Base-by-base conservation (phyloP, 2,797 vertebrate species). In the Apogon talboti region DNA sequence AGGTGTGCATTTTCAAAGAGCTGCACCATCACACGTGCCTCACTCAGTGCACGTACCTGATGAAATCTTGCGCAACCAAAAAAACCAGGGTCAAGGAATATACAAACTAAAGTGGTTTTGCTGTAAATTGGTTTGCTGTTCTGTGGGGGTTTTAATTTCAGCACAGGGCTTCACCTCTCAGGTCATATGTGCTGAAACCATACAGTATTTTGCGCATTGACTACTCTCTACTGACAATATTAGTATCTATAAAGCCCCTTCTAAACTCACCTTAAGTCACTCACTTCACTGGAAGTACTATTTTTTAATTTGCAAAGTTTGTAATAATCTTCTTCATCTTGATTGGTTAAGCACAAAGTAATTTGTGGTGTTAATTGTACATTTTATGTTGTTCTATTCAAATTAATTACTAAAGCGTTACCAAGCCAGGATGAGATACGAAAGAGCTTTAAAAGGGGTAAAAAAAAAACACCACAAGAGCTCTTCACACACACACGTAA, bases 41-140 rank as follows among this genome's bases (percentile, higher is more conserved):
- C 43, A 14, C 40, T 16, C 52, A 18, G 45, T 6, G 49, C 3
- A 15, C 66, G 16, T 24, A 4, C 54, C 51, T 85, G 76, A 79
- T 81, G 82, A 85, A 83, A 83, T 78, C 62, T 56, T 66, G 48
- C 57, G 72, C 59, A 85, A 85, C 61, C 16, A 28, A 28, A 7
- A 7, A 28, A 7, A 19, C 35, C 51, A 15, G 16, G 7, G 15
- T 49, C 4, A 28, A 6, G 46, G 33, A 19, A 71, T 16, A n/a
- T 55, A 57, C 53, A 44, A 66, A 24, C 44, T 43, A 2, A 57
- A 45, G 12, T 19, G 59, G 38, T 70, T 70, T 50, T 41, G 8
- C 3, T 13, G 30, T 33, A 35, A 68, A 50, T 65, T 48, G 40
- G 13, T 14, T 2, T 11, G 37, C 18, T 53, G 1, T 37, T 53